Conservation (phyloP, 1,140 invertebrate species). For the Rhyacophila brunnea region DNA sequence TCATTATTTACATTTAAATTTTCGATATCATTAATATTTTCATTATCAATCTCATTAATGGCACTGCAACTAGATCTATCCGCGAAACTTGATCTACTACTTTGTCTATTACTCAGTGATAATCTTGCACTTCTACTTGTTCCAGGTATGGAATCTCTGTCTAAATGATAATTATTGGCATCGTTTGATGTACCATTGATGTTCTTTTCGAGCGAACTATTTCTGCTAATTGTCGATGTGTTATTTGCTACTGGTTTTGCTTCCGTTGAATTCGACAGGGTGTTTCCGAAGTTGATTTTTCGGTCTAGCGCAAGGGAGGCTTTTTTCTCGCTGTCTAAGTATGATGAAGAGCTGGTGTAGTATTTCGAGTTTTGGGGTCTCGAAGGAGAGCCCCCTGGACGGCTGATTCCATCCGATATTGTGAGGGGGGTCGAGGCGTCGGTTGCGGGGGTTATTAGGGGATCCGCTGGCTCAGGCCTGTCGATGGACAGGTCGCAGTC, state of each 20-base stretch:
- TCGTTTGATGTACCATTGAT: conserved; percentile 24
- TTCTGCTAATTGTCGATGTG: conserved; percentile 6
- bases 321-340: conserved; percentile 33
- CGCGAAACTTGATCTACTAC: conserved; percentile 27
- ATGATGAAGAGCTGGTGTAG: conserved; percentile 28
- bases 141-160: conserved; percentile 24
- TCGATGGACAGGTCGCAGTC: conserved; percentile 41
- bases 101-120: conserved; percentile 48
- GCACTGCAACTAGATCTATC: conserved; percentile 34
- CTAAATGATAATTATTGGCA: conserved; percentile 16
- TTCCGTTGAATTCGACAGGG: conserved; percentile 20
- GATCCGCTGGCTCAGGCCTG: conserved; percentile 51
- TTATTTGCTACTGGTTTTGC: conserved; percentile 4
- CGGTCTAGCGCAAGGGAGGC: conserved; percentile 27
- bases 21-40: conserved; percentile 30
- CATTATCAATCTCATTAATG: conserved; percentile 34
- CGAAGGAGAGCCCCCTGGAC: conserved; percentile 49
- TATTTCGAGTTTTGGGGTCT: conserved; percentile 42
- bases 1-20: conserved; percentile 16
- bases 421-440: conserved; percentile 45
- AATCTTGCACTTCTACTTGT: conserved; percentile 45
- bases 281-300: conserved; percentile 44
- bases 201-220: conserved; percentile 19
- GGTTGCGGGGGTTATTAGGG: conserved; percentile 51
- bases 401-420: conserved; percentile 45